Evolutionary conservation across 1,140 invertebrate genomes (phyloP).

Genomic region (Brachionus angularis): DNA sequence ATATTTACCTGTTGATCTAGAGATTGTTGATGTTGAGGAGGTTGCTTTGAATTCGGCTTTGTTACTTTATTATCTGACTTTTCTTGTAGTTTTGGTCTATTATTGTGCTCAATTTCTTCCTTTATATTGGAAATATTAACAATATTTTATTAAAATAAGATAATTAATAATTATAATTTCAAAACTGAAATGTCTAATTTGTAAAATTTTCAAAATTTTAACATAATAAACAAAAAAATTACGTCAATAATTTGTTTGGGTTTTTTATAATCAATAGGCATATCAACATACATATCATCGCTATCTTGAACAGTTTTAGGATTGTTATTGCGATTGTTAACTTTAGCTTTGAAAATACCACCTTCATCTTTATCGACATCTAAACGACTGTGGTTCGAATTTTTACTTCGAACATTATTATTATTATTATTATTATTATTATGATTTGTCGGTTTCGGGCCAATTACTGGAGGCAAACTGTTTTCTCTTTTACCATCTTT

Average conservation of each 20-base stretch:
- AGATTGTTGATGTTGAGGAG: not conserved
- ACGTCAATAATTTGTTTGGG: constrained; percentile 31
- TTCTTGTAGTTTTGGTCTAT: not conserved
- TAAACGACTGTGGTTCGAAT: constrained; percentile 7
- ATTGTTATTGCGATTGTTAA: not conserved
- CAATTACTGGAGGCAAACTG: constrained; percentile 26
- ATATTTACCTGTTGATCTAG: not conserved
- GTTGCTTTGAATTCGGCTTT: constrained; percentile 27
- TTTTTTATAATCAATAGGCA: constrained; percentile 25
- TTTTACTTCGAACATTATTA: not conserved
- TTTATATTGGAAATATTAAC: not conserved
- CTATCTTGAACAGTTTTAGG: constrained; percentile 26
- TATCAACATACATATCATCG: constrained; percentile 27
- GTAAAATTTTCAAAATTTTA: not conserved
- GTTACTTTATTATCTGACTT: constrained; percentile 5
- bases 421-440: no score
- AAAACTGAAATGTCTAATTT: no score
- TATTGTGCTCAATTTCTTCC: constrained; percentile 26
- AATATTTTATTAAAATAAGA: no score
- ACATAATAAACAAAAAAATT: not conserved
- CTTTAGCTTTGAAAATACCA: constrained; percentile 39
- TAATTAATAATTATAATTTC: no score
- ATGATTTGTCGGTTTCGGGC: no score
- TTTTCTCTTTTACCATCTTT: constrained; percentile 11
- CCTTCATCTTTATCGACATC: constrained; percentile 31